Evolutionary conservation across 2,113 vertebrate species (phyloP).

Genomic region (Climacteris rufus): DNA sequence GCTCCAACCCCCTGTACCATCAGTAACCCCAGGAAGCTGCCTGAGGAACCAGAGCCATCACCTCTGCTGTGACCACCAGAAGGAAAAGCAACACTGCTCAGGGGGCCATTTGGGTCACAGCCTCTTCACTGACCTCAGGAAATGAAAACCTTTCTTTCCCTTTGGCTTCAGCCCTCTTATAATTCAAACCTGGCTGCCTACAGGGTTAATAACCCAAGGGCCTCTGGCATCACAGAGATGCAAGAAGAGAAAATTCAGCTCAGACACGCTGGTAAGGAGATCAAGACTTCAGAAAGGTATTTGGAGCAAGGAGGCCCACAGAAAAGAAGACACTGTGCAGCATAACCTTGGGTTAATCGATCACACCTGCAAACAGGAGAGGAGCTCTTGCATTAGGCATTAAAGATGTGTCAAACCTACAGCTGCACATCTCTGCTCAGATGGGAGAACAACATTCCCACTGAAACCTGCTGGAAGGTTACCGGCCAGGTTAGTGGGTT

Average conservation of each 20-base stretch:
- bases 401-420: background rate
- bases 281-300: background rate
- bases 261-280: background rate
- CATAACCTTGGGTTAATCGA: background rate
- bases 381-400: background rate
- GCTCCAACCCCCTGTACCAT: background rate
- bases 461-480: background rate
- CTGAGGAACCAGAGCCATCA: background rate
- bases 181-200: background rate
- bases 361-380: background rate
- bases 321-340: background rate
- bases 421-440: background rate
- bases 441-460: accelerated
- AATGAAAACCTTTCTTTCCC: background rate
- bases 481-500: background rate
- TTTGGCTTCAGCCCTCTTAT: background rate
- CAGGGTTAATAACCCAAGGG: background rate
- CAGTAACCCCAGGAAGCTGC: background rate
- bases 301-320: background rate
- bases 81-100: background rate
- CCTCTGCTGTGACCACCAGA: background rate
- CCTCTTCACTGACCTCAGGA: background rate
- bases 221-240: background rate
- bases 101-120: background rate
- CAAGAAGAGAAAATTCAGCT: background rate